Percentiles rank a stretch among this genome's conserved stretches.
These are phyloP conservation scores for Vidua macroura DNA, from an alignment of 2,113 vertebrate genomes.

Conservation along the genomic window DNA sequence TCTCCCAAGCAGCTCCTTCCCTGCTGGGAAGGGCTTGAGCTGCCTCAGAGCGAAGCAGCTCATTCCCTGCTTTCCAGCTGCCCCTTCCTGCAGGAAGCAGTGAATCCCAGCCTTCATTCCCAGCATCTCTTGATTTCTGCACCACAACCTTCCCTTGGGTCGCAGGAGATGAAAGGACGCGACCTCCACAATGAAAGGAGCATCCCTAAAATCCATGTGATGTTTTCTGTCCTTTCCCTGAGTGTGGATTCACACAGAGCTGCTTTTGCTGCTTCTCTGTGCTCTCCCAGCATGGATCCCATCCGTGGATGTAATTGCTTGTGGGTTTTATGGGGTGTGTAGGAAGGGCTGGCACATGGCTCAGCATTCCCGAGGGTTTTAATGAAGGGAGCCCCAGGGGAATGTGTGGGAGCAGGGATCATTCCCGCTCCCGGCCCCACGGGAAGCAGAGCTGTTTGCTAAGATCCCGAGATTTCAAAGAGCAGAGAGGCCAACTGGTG, in stretches of 20 bases:
- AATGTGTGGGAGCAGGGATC: background rate
- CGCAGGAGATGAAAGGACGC: background rate
- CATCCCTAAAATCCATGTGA: background rate
- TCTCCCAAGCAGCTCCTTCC: background rate
- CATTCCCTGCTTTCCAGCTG: background rate
- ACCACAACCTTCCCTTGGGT: background rate
- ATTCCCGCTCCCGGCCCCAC: rapidly evolving
- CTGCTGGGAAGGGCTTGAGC: background rate
- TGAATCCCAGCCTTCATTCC: background rate
- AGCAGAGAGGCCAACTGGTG: background rate
- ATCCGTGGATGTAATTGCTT: background rate
- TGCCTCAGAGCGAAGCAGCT: background rate
- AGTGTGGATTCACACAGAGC: background rate
- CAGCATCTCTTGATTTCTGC: background rate
- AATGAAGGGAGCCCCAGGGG: background rate
- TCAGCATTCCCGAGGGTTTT: background rate
- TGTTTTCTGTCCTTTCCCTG: background rate
- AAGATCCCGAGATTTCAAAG: background rate
- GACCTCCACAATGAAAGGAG: background rate
- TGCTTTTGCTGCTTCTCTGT: background rate
- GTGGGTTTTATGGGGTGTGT: background rate
- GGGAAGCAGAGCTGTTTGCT: background rate
- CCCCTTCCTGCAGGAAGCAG: background rate
- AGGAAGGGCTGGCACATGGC: background rate
- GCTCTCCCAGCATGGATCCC: background rate